Evolutionary conservation across 2,888 invertebrate species (phyloP).

Genomic region (Petrophora chlorosata): DNA sequence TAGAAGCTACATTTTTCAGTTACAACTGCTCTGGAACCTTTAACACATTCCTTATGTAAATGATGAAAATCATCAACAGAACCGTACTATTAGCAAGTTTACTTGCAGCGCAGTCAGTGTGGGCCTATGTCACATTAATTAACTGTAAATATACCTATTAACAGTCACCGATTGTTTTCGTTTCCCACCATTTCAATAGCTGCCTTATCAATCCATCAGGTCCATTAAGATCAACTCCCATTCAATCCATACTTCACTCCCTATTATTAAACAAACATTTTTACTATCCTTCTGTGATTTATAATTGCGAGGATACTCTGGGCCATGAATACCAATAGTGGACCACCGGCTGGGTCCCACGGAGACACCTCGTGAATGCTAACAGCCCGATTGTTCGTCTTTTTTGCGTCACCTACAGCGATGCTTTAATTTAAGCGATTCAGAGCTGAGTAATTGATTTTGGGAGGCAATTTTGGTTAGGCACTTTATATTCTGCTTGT

Average conservation of each 20-base stretch:
- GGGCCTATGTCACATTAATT: too few species aligned
- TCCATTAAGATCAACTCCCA: too few species aligned
- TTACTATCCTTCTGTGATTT: conserved; percentile 34
- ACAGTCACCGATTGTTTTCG: too few species aligned
- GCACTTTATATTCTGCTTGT: conserved; percentile 13
- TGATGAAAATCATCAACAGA: too few species aligned
- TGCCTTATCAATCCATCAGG: too few species aligned
- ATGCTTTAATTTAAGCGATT: conserved; percentile 27
- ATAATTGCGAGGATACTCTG: conserved; percentile 29
- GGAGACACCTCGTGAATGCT: conserved; percentile 27
- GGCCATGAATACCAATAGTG: conserved; percentile 31
- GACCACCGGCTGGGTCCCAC: conserved; percentile 55
- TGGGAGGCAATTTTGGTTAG: conserved; percentile 10
- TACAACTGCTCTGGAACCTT: too few species aligned
- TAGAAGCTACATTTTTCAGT: too few species aligned
- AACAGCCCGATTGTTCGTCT: conserved; percentile 20
- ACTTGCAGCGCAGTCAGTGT: too few species aligned
- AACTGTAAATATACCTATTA: too few species aligned
- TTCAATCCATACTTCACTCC: conserved; percentile 5
- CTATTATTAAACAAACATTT: conserved; percentile 32
- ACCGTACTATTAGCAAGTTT: too few species aligned
- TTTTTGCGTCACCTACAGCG: conserved; percentile 57
- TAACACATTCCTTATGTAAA: too few species aligned
- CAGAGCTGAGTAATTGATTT: conserved; percentile 2
- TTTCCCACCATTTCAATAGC: too few species aligned